Conservation (phyloP, 2,888 invertebrate genomes). For the Oasisia sp. region DNA sequence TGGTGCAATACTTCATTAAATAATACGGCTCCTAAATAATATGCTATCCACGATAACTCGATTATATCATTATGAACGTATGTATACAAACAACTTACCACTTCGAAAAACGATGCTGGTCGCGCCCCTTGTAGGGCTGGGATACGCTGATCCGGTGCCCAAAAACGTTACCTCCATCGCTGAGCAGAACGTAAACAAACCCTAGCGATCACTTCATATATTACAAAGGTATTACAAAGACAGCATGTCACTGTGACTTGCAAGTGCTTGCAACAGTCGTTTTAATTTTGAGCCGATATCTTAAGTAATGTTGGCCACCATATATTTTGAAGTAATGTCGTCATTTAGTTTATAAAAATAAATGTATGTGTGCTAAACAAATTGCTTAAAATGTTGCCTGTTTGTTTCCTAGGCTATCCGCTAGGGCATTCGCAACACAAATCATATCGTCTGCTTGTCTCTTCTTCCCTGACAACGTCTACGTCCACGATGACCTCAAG, state of each 20-base stretch:
- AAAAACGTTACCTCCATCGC: conserved; percentile 54
- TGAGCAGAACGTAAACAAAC: not conserved
- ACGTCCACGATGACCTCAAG: too few species aligned
- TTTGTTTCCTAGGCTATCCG: not conserved
- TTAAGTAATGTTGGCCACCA: not conserved
- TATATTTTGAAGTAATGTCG: not conserved
- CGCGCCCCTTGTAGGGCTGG: conserved; percentile 54
- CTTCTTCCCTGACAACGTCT: not conserved
- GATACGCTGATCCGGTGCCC: conserved; percentile 60
- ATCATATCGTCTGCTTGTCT: not conserved
- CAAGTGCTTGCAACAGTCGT: too few species aligned
- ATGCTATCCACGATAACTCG: not conserved
- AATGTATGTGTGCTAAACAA: not conserved
- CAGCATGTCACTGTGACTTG: too few species aligned
- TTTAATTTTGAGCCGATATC: too few species aligned
- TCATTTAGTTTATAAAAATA: not conserved
- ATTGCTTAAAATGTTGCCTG: not conserved
- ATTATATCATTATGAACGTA: not conserved
- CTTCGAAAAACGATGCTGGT: conserved; percentile 53
- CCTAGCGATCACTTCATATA: not conserved
- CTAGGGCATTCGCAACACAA: not conserved
- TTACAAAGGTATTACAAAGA: too few species aligned
- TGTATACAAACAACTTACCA: conserved; percentile 40
- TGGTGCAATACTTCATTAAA: not conserved
- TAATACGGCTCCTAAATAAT: too few species aligned